A percentile compares a stretch with the other conserved stretches of the same genome.
phyloP scores from a whole-genome alignment of 2,797 vertebrate species.

The Cynopterus sphinx region DNA sequence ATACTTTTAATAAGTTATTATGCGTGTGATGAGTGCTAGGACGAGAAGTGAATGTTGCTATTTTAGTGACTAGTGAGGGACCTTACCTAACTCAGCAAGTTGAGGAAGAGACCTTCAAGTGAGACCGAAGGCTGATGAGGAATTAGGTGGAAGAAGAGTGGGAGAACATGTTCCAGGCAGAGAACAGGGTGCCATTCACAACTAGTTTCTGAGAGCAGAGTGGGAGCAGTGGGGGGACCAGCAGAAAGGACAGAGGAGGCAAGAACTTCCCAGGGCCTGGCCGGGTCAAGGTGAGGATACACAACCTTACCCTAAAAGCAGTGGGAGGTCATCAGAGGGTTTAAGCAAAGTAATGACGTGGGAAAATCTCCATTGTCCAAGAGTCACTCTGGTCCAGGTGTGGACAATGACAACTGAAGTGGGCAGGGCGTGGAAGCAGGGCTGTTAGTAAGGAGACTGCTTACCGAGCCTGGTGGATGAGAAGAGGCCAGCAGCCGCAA shows the following conservation, averaged over 20 bases:
- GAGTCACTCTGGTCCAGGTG: background rate
- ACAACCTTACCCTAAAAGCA: background rate
- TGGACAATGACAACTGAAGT: background rate
- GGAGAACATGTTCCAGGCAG: background rate
- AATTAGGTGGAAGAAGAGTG: background rate
- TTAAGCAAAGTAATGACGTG: background rate
- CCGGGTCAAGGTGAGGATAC: background rate
- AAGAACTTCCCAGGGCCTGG: too few species aligned
- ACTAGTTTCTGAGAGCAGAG: background rate
- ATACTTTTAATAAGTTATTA: background rate
- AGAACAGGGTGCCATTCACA: background rate
- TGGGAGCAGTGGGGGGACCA: background rate
- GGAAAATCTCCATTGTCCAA: background rate
- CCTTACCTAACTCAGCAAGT: background rate
- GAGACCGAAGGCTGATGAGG: background rate
- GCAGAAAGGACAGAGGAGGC: background rate
- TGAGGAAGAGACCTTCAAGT: background rate
- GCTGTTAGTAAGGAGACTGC: too few species aligned
- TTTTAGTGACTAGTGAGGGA: background rate
- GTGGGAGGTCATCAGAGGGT: background rate
- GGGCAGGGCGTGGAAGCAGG: accelerated
- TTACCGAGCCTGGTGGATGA: background rate
- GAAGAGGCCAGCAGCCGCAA: background rate
- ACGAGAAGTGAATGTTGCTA: background rate
- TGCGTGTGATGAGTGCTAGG: background rate